phyloP scores from a whole-genome alignment of 2,888 invertebrate genomes.

The Megaustenia siamemsis region DNA sequence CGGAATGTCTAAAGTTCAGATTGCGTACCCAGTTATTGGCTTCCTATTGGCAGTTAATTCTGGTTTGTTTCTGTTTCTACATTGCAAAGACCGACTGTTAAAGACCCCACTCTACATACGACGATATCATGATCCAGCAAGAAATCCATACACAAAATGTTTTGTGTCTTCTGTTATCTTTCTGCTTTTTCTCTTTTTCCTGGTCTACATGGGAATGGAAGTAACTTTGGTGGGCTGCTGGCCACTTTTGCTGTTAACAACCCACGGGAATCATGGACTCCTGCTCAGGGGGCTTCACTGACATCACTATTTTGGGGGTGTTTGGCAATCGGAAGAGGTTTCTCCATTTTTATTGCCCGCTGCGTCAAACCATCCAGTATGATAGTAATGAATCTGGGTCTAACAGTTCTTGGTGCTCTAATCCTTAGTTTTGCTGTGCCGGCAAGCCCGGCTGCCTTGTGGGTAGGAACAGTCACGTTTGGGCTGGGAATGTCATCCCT shows the following conservation, averaged over 20 bases:
- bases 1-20: slow-evolving; percentile 75
- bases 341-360: slow-evolving; percentile 79
- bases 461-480: slow-evolving; percentile 79
- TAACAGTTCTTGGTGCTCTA: slow-evolving; percentile 74
- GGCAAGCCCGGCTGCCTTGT: slow-evolving; percentile 72
- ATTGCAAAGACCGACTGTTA: slow-evolving; percentile 69
- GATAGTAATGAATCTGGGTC: slow-evolving; percentile 77
- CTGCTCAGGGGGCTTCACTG: slow-evolving; percentile 77
- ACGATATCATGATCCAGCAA: slow-evolving; percentile 49
- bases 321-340: slow-evolving; percentile 79
- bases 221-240: slow-evolving; percentile 80
- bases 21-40: slow-evolving; percentile 80
- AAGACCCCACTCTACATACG: slow-evolving; percentile 45
- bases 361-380: slow-evolving; percentile 78
- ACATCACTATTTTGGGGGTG: slow-evolving; percentile 81
- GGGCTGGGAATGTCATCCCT: slow-evolving; percentile 81
- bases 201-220: slow-evolving; percentile 80
- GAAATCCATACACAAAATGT: slow-evolving; percentile 46
- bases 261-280: slow-evolving; percentile 72
- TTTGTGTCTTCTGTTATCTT: slow-evolving; percentile 73
- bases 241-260: slow-evolving; percentile 77
- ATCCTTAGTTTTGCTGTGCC: slow-evolving; percentile 75
- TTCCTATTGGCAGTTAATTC: slow-evolving; percentile 76
- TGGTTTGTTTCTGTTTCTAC: slow-evolving; percentile 77
- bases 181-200: slow-evolving; percentile 79